Base-by-base conservation (phyloP, 2,888 invertebrate species). In the Polydrusus cervinus region DNA sequence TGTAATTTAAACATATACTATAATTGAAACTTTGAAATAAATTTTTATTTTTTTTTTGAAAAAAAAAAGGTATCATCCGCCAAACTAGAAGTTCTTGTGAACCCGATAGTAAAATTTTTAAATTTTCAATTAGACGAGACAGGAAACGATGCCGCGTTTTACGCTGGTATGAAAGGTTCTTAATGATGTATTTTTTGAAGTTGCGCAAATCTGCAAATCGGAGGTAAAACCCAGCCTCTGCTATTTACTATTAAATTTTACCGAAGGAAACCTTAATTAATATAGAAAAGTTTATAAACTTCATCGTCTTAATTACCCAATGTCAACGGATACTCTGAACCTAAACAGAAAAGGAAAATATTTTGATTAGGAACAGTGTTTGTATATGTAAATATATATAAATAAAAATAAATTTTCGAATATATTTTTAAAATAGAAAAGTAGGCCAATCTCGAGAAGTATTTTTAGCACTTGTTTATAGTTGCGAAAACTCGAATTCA, bases 361-460 rank as follows among this genome's bases (percentile, higher is more conserved):
- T 60, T 60, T 40, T 60, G 57, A 60, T 60, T 60, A 16, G 16
- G 16, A 38, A 18, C 57, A 10, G 57, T 60, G 10, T 60, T 38
- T 40, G 40, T 20, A n/a, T 53, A 53, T 14, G 16, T 66, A 53
- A 66, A 66, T 34, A 40, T 16, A 49, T 49, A 30, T 45, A 64
- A 64, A 64, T 49, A 64, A 64, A 64, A 66, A 66, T 53, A 53
- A 51, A 66, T 40, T 18, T 53, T 18, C 30, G 40, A 30, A 53
- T 13, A 53, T 40, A 66, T 20, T 34, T 38, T 38, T 51, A 25
- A 66, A 66, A 66, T 66, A 66, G 66, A 66, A 66, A 66, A 66
- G 40, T 66, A 40, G 66, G 66, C 9, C 66, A 66, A 60, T 18
- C 55, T 16, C 6, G 38, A 30, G 18, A n/a, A 2, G 1, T 60